A percentile compares a stretch with the other conserved stretches of the same genome.
Conservation (phyloP, 2,888 invertebrate species). For the Mythimna vitellina region DNA sequence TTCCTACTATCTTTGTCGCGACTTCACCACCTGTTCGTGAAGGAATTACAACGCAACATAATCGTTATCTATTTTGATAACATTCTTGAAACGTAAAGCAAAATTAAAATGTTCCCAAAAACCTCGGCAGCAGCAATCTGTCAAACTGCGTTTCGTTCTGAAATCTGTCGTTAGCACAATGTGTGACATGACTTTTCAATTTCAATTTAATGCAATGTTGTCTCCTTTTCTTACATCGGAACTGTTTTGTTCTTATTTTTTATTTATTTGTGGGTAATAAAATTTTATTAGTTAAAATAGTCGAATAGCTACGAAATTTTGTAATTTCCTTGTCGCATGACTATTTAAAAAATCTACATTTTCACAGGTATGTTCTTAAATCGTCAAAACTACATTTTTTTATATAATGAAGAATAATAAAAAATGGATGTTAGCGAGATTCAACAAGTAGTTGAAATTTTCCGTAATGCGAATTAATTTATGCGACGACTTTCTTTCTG, state of each 20-base stretch:
- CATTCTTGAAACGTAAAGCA: constrained; percentile 79
- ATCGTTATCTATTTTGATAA: constrained; percentile 86
- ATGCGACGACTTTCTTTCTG: constrained; percentile 17
- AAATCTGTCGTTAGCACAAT: constrained; percentile 27
- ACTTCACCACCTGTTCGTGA: constrained; percentile 71
- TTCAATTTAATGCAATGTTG: too few species aligned
- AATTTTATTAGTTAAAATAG: neutral
- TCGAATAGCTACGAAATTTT: neutral
- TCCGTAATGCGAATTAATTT: neutral
- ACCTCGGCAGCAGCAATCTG: constrained; percentile 67
- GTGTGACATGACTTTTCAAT: constrained; percentile 25
- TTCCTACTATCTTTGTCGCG: constrained; percentile 63
- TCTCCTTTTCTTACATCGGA: neutral
- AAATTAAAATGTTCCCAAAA: constrained; percentile 74
- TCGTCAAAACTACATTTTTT: neutral
- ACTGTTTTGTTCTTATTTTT: constrained; percentile 12
- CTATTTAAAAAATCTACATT: neutral
- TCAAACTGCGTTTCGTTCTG: constrained; percentile 63
- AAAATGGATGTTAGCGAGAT: neutral
- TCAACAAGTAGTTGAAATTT: constrained; percentile 38
- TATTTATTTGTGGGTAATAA: neutral
- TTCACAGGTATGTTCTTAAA: too few species aligned
- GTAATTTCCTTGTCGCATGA: neutral
- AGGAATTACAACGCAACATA: constrained; percentile 73
- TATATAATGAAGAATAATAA: neutral